Base-by-base conservation (phyloP, 2,113 vertebrate genomes). In the Platichthys flesus region DNA sequence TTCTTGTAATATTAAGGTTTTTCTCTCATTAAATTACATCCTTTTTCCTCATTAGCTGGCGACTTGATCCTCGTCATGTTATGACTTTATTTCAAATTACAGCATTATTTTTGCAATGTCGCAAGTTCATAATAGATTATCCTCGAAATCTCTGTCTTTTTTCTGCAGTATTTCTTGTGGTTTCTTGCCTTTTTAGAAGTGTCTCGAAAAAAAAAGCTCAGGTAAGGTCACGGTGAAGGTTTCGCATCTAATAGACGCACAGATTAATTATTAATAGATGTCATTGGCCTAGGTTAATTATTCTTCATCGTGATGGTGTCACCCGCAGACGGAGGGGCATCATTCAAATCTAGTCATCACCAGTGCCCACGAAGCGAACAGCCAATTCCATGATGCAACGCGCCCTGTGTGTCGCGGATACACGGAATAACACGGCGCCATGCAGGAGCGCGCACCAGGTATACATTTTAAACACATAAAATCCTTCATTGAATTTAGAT, bases 391-490 rank as follows among this genome's bases (percentile, higher is more conserved):
- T 37, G 35, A 37, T 37, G 35, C 35, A 9, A 37, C 35, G 9
- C 9, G 35, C 35, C 9, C 8, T 37, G 9, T 9, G 35, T 37
- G 9, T 9, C 35, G 1, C 7, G 9, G 40, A 13, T 13, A 42
- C 10, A 42, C 12, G 40, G 40, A 42, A 42, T 42, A 13, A 9
- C 24, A 24, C 24, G 24, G 24, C 24, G 3, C 12, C 40, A 42
- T 2, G 40, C 12, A 42, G 45, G 45, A 49, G 45, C 45, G 3
- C 76, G 61, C 63, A 57, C 76, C 42, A 71, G 58, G 68, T 80
- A 24, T 24, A 74, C 71, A 68, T 85, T 79, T 21, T 79, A 71
- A 51, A 82, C 10, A 10, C 42, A 28, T 70, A 72, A 55, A 78
- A 82, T 35, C 58, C 42, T 52, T 42, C 45, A 70, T 63, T 56